Evolutionary conservation across 2,888 invertebrate genomes (phyloP), one percentile per base, ranked within the genome.

Genomic region (Cinara cedri): DNA sequence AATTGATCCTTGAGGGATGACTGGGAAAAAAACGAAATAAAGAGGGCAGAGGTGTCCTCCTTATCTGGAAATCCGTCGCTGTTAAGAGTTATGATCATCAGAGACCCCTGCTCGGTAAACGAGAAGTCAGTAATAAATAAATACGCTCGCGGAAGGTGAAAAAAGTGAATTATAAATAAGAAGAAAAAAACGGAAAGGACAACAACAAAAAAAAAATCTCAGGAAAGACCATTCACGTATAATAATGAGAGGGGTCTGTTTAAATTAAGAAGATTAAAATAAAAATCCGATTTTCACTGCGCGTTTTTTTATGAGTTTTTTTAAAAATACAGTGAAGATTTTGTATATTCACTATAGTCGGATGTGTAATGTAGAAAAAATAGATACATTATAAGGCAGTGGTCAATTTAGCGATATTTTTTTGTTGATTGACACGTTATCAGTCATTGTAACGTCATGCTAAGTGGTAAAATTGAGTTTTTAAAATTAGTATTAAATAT

Each of bases 51-150:
- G 68, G 78, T 76, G 78, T 78, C 60, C 62, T 74, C 71, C 74
- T 78, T 78, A 78, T 78, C 78, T 78, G 70, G 26, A 78, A 78
- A 70, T 78, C 78, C 78, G 78, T 78, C 78, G 68, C 60, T 62
- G 78, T 78, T 78, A 68, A 78, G 78, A 78, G 78, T 78, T 78
- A 78, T 78, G 78, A 78, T 78, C 68, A 70, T 60, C 68, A 60
- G 51, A 60, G 70, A 62, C 57, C 70, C 75, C 26, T 76, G 60
- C 70, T 78, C n/a, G 42, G 70, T 70, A 70, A 78, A 78, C 70
- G 70, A 78, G 78, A 78, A 78, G 78, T 60, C 68, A 42, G 78
- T 70, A 70, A 78, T 78, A 78, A 78, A 78, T 78, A 78, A 78
- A 78, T 78, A 51, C 57, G 34, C 34, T 34, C 34, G 34, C 34